Conservation (phyloP, 1,140 invertebrate species). For the Nylanderia fulva region DNA sequence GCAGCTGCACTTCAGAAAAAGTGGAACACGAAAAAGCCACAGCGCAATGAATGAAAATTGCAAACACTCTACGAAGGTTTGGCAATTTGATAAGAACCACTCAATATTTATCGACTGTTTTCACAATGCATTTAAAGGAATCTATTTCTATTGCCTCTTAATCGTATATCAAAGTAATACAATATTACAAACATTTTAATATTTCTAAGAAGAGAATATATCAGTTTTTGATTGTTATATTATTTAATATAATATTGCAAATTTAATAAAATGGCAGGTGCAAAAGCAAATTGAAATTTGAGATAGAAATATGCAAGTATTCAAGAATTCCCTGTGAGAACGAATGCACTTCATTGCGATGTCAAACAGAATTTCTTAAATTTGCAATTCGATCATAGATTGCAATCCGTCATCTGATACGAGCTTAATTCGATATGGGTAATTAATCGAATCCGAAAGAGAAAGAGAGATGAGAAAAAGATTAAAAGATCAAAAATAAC, state of each 20-base stretch:
- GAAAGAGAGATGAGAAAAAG: background rate
- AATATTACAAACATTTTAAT: background rate
- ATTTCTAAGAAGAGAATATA: background rate
- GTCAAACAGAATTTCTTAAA: constrained; percentile 30
- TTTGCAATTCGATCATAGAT: constrained; percentile 7
- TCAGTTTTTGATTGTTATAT: background rate
- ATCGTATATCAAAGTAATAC: background rate
- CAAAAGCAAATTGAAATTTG: background rate
- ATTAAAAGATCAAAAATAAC: too few relatives aligned
- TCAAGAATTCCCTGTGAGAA: constrained; percentile 19
- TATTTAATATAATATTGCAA: background rate
- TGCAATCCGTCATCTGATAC: background rate
- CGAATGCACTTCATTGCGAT: constrained; percentile 4
- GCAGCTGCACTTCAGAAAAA: constrained; percentile 25
- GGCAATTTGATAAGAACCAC: background rate
- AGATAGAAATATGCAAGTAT: background rate
- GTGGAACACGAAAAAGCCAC: background rate
- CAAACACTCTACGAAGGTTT: background rate
- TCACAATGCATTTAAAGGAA: background rate
- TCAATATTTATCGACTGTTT: background rate
- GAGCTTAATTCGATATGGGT: constrained; percentile 7
- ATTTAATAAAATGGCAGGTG: background rate
- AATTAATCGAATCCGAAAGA: background rate
- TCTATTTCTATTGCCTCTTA: background rate
- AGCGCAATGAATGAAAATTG: constrained; percentile 1